Evolutionary conservation across 1,140 invertebrate species (phyloP), one percentile per base, ranked within the genome.

Genomic region (Planococcus citri): DNA sequence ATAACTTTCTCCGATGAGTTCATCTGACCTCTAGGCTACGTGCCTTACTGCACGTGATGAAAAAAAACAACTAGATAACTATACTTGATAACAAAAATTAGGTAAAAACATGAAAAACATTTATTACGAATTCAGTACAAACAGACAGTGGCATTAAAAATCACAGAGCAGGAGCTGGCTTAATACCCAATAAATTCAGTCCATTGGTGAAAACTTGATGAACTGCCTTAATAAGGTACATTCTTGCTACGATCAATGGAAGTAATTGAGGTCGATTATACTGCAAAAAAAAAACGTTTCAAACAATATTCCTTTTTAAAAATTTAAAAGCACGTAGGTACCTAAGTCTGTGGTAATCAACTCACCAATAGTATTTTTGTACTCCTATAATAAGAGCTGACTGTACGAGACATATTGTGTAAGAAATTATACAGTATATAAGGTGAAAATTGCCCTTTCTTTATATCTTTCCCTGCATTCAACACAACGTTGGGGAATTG

Each of bases 351-450:
- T n/a, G n/a, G n/a, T 25, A 22, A 25, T 24, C 24, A 27, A 25
- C 22, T 64, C 17, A 64, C 60, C 60, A 64, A 64, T 1, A 64
- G 22, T 25, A 64, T 25, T 64, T 25, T 64, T 24, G 60, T 64
- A 27, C 14, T 25, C 10, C 60, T 10, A 27, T 64, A 64, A 25
- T 64, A 64, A 27, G 60, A 64, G 17, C 60, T 64, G 20, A 64
- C 20, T 9, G 22, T 14, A 25, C 60, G 60, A 64, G 60, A 10
- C 22, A 64, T 25, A 9, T 9, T 3, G 24, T 25, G 60, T 25
- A 64, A 25, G 17, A 64, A 64, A 64, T 27, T 64, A 27, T 4
- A 64, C 60, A 64, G 24, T 17, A 64, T 6, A 20, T 64, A 21
- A 12, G 60, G 60, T 6, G 22, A 3, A 25, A 27, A 27, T 24